Evolutionary conservation across 1,140 invertebrate genomes (phyloP), one percentile per base, ranked within the genome.

Genomic region (Asbolus verrucosus): DNA sequence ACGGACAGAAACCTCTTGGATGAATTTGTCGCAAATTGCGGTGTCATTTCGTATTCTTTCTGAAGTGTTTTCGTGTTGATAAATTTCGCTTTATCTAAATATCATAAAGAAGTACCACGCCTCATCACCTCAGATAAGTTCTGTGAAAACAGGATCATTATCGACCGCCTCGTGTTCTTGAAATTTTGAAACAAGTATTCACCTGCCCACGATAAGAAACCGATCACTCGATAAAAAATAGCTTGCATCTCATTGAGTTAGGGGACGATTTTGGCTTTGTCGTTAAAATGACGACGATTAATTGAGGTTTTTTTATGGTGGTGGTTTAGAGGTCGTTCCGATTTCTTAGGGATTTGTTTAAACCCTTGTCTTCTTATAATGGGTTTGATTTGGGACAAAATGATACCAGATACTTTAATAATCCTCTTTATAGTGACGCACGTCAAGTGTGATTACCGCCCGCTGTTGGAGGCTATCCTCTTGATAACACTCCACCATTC

Each of bases 21-120:
- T 21, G 27, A 54, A 54, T 54, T 54, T 54, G 21, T 54, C 46
- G 46, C 46, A 46, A n/a, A n/a, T n/a, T n/a, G n/a, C 46, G 46
- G n/a, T 54, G 21, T n/a, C n/a, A n/a, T 30, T 54, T 50, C 15
- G 43, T 38, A 27, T 4, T 3, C 24, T 27, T 27, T 27, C 24
- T 8, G 24, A n/a, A 14, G 39, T 43, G 39, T 16, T 43, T 14
- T 2, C 13, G 4, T 14, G 11, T n/a, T n/a, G n/a, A n/a, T n/a
- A 6, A 15, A 16, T 43, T 43, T 27, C n/a, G 19, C 11, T 54
- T 27, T 54, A 54, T 54, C 19, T 54, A 54, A 54, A 54, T 54
- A 54, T 50, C 18, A n/a, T n/a, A n/a, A n/a, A n/a, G n/a, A n/a
- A n/a, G n/a, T n/a, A n/a, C n/a, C n/a, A 2, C 43, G 18, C 43